Conservation (phyloP, 2,888 invertebrate genomes). For the Sinelater perroti region DNA sequence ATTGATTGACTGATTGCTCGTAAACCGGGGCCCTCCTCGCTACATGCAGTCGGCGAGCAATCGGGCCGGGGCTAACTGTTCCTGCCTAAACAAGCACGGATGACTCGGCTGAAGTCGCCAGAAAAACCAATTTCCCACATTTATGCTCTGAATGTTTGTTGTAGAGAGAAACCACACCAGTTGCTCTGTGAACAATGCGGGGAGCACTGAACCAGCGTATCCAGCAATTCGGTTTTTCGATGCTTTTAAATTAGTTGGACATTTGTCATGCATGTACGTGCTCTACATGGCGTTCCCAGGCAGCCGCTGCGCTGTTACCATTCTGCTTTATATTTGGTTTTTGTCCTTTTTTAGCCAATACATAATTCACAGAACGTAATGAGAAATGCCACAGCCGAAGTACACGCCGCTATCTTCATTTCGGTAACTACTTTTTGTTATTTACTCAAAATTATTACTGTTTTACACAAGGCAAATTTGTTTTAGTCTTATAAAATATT, state of each 20-base stretch:
- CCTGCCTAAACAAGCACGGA: slow-evolving; percentile 12
- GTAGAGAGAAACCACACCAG: slow-evolving; percentile 27
- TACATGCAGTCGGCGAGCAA: not conserved
- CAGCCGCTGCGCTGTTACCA: not conserved
- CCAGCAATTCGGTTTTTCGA: slow-evolving; percentile 21
- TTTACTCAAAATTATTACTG: too few relatives aligned
- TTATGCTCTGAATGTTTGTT: slow-evolving; percentile 31
- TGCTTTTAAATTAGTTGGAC: slow-evolving; percentile 27
- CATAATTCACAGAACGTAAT: too few relatives aligned
- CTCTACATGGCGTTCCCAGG: slow-evolving; percentile 25
- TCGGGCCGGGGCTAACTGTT: slow-evolving; percentile 5
- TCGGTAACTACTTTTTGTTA: too few relatives aligned
- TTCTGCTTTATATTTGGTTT: too few relatives aligned
- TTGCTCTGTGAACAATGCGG: slow-evolving; percentile 28
- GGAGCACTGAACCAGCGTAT: slow-evolving; percentile 28
- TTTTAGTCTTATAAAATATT: too few relatives aligned
- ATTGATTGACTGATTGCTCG: too few relatives aligned
- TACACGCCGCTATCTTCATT: too few relatives aligned
- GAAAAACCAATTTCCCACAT: slow-evolving; percentile 33
- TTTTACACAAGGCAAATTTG: too few relatives aligned
- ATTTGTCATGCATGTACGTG: slow-evolving; percentile 31
- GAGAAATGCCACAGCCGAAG: too few relatives aligned
- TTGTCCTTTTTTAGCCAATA: too few relatives aligned
- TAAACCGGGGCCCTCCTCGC: too few relatives aligned
- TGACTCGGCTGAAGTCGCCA: slow-evolving; percentile 19